phyloP scores from a whole-genome alignment of 2,888 invertebrate species.

The Phengaris alcon region DNA sequence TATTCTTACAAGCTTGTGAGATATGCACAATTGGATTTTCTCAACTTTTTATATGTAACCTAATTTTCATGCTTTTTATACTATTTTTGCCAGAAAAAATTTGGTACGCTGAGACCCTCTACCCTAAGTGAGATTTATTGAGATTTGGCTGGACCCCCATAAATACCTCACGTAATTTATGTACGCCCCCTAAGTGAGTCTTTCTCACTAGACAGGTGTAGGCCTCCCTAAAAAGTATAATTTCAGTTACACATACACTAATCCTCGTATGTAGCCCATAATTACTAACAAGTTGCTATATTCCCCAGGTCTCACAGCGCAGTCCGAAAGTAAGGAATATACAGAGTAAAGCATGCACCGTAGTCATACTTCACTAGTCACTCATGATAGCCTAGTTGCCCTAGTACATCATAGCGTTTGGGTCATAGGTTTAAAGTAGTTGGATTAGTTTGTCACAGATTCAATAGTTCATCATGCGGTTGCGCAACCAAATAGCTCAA shows the following conservation, averaged over 20 bases:
- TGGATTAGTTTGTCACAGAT: neutral
- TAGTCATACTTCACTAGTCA: conserved; percentile 41
- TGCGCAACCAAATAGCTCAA: conserved; percentile 2
- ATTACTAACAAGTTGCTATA: conserved; percentile 66
- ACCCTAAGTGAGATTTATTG: too few relatives aligned
- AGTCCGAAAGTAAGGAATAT: conserved; percentile 74
- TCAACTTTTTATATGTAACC: too few relatives aligned
- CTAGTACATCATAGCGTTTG: conserved; percentile 29
- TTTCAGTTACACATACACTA: neutral
- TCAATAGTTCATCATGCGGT: neutral
- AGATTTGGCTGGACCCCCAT: too few relatives aligned
- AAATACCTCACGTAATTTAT: too few relatives aligned
- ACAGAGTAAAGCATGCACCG: conserved; percentile 60
- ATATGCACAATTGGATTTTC: too few relatives aligned
- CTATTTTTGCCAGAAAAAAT: too few relatives aligned
- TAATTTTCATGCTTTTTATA: too few relatives aligned
- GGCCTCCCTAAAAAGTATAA: neutral
- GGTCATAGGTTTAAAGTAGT: conserved; percentile 4
- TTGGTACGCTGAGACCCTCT: too few relatives aligned
- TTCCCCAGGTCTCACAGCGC: conserved; percentile 76
- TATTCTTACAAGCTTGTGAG: too few relatives aligned
- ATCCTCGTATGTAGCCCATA: conserved; percentile 26
- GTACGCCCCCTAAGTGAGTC: too few relatives aligned
- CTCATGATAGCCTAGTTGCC: conserved; percentile 27
- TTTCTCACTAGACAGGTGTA: too few relatives aligned